Conservation (phyloP, 2,888 invertebrate genomes). For the Thera obeliscata region DNA sequence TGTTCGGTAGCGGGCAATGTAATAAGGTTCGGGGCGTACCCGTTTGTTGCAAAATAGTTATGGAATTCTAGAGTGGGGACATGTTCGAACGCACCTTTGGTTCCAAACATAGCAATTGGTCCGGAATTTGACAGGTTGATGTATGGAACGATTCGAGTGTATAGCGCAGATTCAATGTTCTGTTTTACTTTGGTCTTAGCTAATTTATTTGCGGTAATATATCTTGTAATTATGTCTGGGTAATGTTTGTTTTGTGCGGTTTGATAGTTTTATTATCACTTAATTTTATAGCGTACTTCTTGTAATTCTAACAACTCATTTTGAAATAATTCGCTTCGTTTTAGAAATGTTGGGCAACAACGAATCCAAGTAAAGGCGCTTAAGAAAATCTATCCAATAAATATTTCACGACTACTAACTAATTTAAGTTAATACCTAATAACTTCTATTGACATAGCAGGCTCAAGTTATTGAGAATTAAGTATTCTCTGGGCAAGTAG, state of each 20-base stretch:
- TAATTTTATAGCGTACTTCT: constrained; percentile 32
- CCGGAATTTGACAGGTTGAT: constrained; percentile 77
- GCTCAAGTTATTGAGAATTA: constrained; percentile 2
- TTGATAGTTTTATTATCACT: constrained; percentile 43
- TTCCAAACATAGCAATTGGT: constrained; percentile 76
- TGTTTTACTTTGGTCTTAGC: constrained; percentile 13
- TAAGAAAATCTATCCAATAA: constrained; percentile 3
- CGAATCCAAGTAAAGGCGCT: neutral
- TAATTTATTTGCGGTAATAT: constrained; percentile 45
- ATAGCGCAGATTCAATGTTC: constrained; percentile 26
- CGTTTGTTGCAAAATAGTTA: constrained; percentile 67
- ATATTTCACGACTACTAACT: constrained; percentile 5
- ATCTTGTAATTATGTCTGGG: constrained; percentile 50
- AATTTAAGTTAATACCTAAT: constrained; percentile 6
- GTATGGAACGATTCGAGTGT: constrained; percentile 63
- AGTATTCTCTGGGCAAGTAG: neutral
- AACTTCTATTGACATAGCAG: constrained; percentile 3
- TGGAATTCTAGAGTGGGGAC: constrained; percentile 74
- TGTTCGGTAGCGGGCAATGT: constrained; percentile 72
- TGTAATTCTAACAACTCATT: constrained; percentile 15
- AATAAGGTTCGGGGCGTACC: constrained; percentile 76
- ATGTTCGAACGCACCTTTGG: constrained; percentile 64
- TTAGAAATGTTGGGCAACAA: constrained; percentile 11
- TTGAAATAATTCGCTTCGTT: constrained; percentile 14
- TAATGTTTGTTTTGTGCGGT: constrained; percentile 41